Evolutionary conservation across 1,140 invertebrate genomes (phyloP), one percentile per base, ranked within the genome.

Genomic region (Rhyacophila brunnea): DNA sequence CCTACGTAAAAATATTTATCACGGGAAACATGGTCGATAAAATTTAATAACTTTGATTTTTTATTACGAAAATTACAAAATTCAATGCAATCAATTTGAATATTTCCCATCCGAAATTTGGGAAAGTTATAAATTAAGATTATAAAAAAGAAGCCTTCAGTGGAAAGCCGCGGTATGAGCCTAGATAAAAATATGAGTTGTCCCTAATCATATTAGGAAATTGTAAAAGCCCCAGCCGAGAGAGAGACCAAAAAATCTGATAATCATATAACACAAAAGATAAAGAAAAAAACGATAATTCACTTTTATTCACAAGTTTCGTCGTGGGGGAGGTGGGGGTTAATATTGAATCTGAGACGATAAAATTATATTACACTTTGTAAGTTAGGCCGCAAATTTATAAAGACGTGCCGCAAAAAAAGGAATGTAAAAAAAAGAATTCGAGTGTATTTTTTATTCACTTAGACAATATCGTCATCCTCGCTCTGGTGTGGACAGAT

Each of bases 341-440:
- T 60, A 50, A 64, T 64, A 64, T 64, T 58, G 58, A 64, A 64
- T 64, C 58, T 42, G 62, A 64, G 58, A 60, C 53, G 62, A 64
- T 64, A 56, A 64, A 64, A 64, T 64, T 64, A 64, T 64, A 64
- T 64, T 58, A 64, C 58, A 60, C 54, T 64, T 64, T 64, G 58
- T 60, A 64, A 64, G 62, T 64, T 60, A 58, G 58, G 54, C 62
- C 54, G 53, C 62, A 60, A 60, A 64, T 64, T 64, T 64, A 32
- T 47, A 60, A 64, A 58, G 62, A 64, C 62, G 58, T 64, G 58
- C 43, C 23, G 13, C 11, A 48, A 45, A 15, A 13, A 19, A 34
- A 23, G 1, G 36, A 35, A 35, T 15, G 40, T 45, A 56, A 53
- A 56, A 51, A 13, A 52, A 35, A 18, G 10, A 32, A 17, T 40